A percentile compares a stretch with the other conserved stretches of the same genome.
Conservation (phyloP, 2,113 vertebrate species). For the Silurus asotus region DNA sequence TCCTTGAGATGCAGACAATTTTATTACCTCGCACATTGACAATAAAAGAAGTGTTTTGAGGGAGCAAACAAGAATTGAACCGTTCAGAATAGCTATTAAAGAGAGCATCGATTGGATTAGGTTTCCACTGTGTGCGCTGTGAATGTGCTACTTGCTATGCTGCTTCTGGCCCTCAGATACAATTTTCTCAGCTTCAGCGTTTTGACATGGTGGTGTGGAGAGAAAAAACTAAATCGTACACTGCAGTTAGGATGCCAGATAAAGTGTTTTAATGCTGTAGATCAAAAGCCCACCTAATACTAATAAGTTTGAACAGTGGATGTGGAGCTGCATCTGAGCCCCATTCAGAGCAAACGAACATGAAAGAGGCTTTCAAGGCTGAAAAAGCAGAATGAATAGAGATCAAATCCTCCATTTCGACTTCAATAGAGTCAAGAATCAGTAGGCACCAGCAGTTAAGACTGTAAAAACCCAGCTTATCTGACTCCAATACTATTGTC, state of each 20-base stretch:
- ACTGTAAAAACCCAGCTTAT: slow-evolving; percentile 17
- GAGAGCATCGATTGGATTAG: slow-evolving; percentile 23
- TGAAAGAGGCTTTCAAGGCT: slow-evolving; percentile 33
- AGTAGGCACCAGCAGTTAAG: background rate
- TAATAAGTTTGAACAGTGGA: slow-evolving; percentile 30
- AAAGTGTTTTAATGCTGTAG: slow-evolving; percentile 37
- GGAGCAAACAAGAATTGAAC: slow-evolving; percentile 4
- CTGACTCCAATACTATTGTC: slow-evolving; percentile 12
- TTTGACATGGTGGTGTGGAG: slow-evolving; percentile 33
- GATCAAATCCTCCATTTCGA: slow-evolving; percentile 15
- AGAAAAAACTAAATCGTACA: slow-evolving; percentile 15
- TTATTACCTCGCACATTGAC: background rate
- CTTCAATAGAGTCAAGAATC: slow-evolving; percentile 34
- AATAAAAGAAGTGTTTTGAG: background rate
- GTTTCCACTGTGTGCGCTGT: slow-evolving; percentile 9
- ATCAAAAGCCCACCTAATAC: slow-evolving; percentile 43
- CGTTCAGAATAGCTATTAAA: slow-evolving; percentile 2
- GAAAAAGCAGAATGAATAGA: slow-evolving; percentile 27
- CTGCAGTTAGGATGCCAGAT: slow-evolving; percentile 7
- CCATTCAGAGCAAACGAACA: slow-evolving; percentile 35
- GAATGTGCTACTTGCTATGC: background rate
- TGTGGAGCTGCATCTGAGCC: background rate
- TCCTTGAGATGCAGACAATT: background rate
- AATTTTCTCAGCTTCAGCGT: slow-evolving; percentile 22
- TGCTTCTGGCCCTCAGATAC: slow-evolving; percentile 22